phyloP scores from a whole-genome alignment of 2,113 vertebrate genomes.

The Sorex fumeus region DNA sequence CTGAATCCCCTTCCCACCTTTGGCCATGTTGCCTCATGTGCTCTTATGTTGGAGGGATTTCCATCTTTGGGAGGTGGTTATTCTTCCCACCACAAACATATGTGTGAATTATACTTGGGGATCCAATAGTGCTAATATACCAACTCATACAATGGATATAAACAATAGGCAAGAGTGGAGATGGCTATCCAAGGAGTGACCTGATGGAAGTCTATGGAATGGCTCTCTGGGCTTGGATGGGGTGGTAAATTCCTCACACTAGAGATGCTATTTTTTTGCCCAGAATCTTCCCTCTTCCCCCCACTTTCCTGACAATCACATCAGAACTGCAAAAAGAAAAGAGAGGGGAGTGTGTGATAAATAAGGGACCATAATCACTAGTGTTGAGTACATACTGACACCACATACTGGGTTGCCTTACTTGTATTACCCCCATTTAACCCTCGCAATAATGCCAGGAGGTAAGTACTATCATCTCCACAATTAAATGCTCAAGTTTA shows the following conservation, averaged over 20 bases:
- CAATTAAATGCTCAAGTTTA: neutral
- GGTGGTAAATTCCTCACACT: neutral
- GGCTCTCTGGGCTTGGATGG: rapidly evolving
- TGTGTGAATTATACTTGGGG: neutral
- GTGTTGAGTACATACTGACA: neutral
- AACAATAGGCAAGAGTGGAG: neutral
- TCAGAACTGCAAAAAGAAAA: neutral
- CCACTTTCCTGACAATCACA: neutral
- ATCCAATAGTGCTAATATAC: neutral
- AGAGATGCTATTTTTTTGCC: neutral
- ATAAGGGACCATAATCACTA: no score
- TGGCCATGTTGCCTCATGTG: neutral
- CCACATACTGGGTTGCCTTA: neutral
- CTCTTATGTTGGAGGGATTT: neutral
- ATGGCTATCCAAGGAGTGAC: neutral
- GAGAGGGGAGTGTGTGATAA: no score
- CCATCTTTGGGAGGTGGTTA: neutral
- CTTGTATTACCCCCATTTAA: neutral
- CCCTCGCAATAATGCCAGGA: neutral
- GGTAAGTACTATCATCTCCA: neutral
- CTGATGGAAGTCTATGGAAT: neutral
- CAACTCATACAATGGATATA: neutral
- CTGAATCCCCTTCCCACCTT: neutral
- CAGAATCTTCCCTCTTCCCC: neutral
- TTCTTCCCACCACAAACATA: neutral